Conservation (phyloP, 2,797 vertebrate genomes). For the Alectoris magna region DNA sequence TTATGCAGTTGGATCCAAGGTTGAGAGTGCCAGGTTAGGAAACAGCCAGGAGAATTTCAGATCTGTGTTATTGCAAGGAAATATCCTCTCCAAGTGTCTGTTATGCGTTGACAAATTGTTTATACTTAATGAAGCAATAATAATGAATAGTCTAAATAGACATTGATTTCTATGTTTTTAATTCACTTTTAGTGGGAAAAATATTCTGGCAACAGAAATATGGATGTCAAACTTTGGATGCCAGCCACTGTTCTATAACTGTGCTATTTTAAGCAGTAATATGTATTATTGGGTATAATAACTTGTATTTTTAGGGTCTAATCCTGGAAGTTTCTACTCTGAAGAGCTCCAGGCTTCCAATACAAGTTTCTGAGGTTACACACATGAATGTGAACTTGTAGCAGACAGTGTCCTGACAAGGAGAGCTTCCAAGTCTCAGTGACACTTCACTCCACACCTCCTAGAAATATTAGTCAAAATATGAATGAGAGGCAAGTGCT, state of each 20-base stretch:
- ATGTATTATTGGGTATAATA: conserved; percentile 45
- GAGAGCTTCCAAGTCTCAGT: not conserved
- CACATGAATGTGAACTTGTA: not conserved
- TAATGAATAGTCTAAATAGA: conserved; percentile 62
- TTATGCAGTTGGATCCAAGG: conserved; percentile 16
- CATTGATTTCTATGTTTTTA: conserved; percentile 65
- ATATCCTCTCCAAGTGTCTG: conserved; percentile 43
- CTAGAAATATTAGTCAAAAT: not conserved
- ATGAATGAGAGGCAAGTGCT: not conserved
- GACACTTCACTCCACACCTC: not conserved
- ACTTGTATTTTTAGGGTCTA: conserved; percentile 44
- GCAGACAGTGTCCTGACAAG: not conserved
- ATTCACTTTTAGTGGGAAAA: conserved; percentile 64
- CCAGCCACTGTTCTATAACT: conserved; percentile 28
- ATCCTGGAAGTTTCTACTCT: conserved; percentile 36
- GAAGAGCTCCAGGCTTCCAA: not conserved
- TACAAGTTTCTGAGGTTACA: conserved; percentile 24
- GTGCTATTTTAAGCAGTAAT: conserved; percentile 44
- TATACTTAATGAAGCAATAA: conserved; percentile 67
- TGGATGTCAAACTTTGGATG: conserved; percentile 45
- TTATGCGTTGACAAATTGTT: conserved; percentile 70
- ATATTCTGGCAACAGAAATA: conserved; percentile 58
- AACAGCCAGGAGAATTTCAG: not conserved
- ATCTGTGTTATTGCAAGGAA: conserved; percentile 20
- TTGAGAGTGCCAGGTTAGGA: conserved; percentile 26